phyloP scores from a whole-genome alignment of 1,140 invertebrate species.

The Tetraneura akinire region DNA sequence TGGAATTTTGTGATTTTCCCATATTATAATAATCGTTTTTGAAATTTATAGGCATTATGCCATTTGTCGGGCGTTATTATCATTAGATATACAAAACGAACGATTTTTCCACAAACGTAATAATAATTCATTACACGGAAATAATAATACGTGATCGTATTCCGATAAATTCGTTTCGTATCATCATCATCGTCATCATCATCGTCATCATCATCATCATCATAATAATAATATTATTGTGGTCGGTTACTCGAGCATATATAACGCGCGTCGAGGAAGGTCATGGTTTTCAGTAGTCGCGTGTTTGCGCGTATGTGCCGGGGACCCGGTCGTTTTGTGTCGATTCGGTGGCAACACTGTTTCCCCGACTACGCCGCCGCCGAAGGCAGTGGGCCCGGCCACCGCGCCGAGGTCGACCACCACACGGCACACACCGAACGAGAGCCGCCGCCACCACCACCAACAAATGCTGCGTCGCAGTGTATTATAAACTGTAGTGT shows the following conservation, averaged over 20 bases:
- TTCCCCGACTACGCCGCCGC: not conserved
- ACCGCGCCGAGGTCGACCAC: slow-evolving; percentile 42
- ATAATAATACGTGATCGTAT: too few species aligned
- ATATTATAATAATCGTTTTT: too few species aligned
- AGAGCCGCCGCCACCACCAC: too few species aligned
- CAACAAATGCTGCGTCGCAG: slow-evolving; percentile 8
- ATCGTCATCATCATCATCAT: not conserved
- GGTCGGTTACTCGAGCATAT: too few species aligned
- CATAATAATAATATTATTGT: slow-evolving; percentile 33
- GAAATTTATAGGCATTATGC: too few species aligned
- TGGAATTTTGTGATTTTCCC: too few species aligned
- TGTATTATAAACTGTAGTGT: not conserved
- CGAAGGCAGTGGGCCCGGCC: not conserved
- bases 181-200: too few species aligned
- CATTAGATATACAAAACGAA: too few species aligned
- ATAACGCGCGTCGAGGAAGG: slow-evolving; percentile 29
- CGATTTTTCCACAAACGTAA: too few species aligned
- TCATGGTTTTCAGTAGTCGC: slow-evolving; percentile 14
- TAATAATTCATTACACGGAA: too few species aligned
- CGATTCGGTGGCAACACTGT: slow-evolving; percentile 6
- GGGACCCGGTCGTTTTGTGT: not conserved
- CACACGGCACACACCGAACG: not conserved
- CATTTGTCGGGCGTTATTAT: too few species aligned
- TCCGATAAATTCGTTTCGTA: too few species aligned
- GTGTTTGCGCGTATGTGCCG: not conserved